Conservation (phyloP, 2,113 vertebrate genomes). For the Hippocampus zosterae region DNA sequence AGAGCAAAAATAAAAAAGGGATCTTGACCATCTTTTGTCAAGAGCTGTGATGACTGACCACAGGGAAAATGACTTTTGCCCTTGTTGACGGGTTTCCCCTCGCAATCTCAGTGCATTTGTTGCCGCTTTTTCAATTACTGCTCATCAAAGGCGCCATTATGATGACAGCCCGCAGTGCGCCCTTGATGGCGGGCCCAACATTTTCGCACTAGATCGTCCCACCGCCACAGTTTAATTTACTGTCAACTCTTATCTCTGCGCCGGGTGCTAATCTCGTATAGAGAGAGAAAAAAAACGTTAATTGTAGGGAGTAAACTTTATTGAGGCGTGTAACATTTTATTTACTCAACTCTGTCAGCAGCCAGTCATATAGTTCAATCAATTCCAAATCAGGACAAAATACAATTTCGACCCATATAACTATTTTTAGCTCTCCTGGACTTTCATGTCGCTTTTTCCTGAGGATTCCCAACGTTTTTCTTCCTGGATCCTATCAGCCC, state of each 20-base stretch:
- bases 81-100: background rate
- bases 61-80: background rate
- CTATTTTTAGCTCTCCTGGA: too few species aligned
- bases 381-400: too few species aligned
- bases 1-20: background rate
- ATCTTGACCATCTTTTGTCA: background rate
- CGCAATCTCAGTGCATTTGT: conserved; percentile 34
- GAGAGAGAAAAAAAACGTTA: too few species aligned
- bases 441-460: too few species aligned
- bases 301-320: too few species aligned
- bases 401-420: too few species aligned
- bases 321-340: too few species aligned
- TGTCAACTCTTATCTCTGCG: conserved; percentile 65
- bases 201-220: conserved; percentile 74
- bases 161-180: conserved; percentile 64
- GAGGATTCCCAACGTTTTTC: too few species aligned
- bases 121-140: conserved; percentile 62
- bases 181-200: conserved; percentile 65
- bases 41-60: background rate
- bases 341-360: too few species aligned
- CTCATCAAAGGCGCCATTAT: conserved; percentile 63
- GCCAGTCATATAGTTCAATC: too few species aligned
- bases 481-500: too few species aligned
- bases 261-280: background rate
- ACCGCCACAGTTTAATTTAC: conserved; percentile 76